Evolutionary conservation across 2,113 vertebrate species (phyloP), one percentile per base, ranked within the genome.

Genomic region (Ophiodon elongatus): DNA sequence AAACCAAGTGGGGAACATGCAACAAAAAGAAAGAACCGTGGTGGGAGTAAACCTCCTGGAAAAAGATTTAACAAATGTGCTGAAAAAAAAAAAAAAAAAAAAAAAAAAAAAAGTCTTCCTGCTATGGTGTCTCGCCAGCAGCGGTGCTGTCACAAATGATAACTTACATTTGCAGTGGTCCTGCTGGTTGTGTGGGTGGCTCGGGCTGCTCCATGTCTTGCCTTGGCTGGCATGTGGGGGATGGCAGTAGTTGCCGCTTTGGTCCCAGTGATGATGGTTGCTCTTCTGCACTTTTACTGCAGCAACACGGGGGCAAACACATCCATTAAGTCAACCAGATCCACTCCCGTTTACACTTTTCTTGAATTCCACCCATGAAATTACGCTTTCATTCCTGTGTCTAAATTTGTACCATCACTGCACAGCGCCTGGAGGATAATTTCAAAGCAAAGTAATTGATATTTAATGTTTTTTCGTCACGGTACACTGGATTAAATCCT

Each of bases 231-330:
- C 96, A 84, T 97, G 96, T 73, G 96, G 96, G 56, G 96, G 97
- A 73, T 96, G 96, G 92, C 96, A 97, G 94, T 97, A 96, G 93
- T 95, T 96, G 92, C 95, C 90, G 57, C 96, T 97, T 76, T 97
- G 97, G 86, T 99, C 98, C 98, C 97, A 99, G 77, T 96, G 97
- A 45, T 95, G 96, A 76, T 97, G 96, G 83, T 97, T 97, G 52
- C 97, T 98, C 94, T 96, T 98, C 95, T 99, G 97, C 73, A 98
- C 96, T 92, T 97, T 99, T 81, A 98, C 98, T 99, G 95, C 85
- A 92, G 41, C 15, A 67, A 71, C 21, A 90, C 67, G 10, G 37
- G 89, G 80, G 27, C 54, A 90, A 82, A 79, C 4, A 74, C 15
- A 79, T 39, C 35, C 6, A 65, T 57, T 35, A 72, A 80, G 41